phyloP scores from a whole-genome alignment of 2,888 invertebrate genomes.

The Bedellia somnulentella region DNA sequence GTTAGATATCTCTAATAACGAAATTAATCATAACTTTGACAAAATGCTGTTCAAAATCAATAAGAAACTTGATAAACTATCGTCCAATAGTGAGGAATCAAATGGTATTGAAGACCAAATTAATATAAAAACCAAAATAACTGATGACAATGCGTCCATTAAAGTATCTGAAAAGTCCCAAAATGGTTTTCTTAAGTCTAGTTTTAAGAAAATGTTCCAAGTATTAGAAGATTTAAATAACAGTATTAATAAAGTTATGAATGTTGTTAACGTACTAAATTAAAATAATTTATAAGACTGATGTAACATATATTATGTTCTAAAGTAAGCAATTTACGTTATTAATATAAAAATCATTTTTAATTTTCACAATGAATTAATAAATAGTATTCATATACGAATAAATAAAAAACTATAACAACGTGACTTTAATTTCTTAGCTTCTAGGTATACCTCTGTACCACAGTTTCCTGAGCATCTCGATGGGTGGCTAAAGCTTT shows the following conservation, averaged over 20 bases:
- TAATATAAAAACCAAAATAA: constrained; percentile 21
- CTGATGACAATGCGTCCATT: constrained; percentile 20
- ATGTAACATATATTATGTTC: neutral
- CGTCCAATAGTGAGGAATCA: constrained; percentile 13
- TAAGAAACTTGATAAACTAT: constrained; percentile 20
- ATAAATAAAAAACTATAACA: too few species aligned
- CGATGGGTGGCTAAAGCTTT: too few species aligned
- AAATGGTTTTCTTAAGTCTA: constrained; percentile 25
- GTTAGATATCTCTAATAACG: constrained; percentile 17
- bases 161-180: constrained; percentile 20
- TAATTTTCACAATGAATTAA: too few species aligned
- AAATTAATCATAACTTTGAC: constrained; percentile 20
- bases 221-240: constrained; percentile 33
- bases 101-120: constrained; percentile 14
- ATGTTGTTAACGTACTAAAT: constrained; percentile 28
- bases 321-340: too few species aligned
- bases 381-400: too few species aligned
- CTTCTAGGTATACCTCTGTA: too few species aligned
- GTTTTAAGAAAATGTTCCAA: constrained; percentile 24
- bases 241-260: constrained; percentile 35
- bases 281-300: constrained; percentile 13
- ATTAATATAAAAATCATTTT: too few species aligned
- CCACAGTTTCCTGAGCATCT: too few species aligned
- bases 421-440: too few species aligned
- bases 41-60: constrained; percentile 27